Evolutionary conservation across 2,888 invertebrate genomes (phyloP).

Genomic region (Platycnemis pennipes): DNA sequence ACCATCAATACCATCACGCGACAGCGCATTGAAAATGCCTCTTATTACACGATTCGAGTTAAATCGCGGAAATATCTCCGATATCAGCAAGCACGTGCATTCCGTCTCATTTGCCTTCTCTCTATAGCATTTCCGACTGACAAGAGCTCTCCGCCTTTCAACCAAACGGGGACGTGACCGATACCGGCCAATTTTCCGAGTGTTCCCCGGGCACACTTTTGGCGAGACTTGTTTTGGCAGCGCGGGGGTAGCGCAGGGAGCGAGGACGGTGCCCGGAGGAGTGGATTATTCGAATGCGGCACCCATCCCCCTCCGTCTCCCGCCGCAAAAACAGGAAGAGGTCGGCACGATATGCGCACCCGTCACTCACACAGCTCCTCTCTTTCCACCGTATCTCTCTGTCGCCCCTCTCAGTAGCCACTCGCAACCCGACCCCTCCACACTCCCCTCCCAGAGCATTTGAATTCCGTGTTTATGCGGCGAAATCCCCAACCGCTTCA

Average conservation of each 20-base stretch:
- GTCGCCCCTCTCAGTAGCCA: too few species aligned
- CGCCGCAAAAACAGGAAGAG: background rate
- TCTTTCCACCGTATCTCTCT: too few species aligned
- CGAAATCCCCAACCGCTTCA: background rate
- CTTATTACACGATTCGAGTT: too few species aligned
- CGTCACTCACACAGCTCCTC: background rate
- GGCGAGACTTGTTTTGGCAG: background rate
- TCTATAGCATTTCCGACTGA: too few species aligned
- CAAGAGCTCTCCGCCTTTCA: background rate
- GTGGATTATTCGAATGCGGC: background rate
- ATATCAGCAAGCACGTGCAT: too few species aligned
- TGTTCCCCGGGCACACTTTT: background rate
- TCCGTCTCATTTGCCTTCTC: too few species aligned
- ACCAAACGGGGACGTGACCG: background rate
- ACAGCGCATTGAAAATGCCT: too few species aligned
- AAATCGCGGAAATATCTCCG: too few species aligned
- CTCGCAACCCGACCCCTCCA: background rate
- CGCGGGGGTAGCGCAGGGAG: background rate
- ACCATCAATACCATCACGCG: too few species aligned
- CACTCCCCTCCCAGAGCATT: background rate
- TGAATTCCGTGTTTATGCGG: conserved; percentile 10
- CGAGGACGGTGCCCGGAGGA: background rate
- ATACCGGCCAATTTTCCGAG: background rate
- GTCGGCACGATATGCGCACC: background rate
- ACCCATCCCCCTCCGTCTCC: background rate